Evolutionary conservation across 2,113 vertebrate species (phyloP).

Genomic region (Amia ocellicauda): DNA sequence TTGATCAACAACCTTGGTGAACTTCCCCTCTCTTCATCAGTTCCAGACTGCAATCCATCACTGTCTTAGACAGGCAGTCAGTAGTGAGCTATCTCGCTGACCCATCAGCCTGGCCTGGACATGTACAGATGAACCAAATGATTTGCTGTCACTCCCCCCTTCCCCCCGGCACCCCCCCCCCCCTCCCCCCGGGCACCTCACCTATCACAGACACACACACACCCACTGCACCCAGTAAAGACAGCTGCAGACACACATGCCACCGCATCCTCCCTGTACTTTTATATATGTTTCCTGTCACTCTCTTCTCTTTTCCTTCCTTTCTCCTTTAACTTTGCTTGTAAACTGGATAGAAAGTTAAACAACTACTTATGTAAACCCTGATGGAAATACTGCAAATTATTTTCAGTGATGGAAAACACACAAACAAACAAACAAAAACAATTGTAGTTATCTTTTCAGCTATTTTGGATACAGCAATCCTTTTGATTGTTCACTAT

Average conservation of each 20-base stretch:
- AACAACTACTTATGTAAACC: no score
- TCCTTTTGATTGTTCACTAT: no score
- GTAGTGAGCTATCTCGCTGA: not conserved
- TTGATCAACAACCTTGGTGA: constrained; percentile 1
- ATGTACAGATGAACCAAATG: not conserved
- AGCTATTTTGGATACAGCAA: no score
- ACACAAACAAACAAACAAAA: no score
- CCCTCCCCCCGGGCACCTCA: not conserved
- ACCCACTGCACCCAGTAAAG: not conserved
- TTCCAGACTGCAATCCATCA: constrained; percentile 1
- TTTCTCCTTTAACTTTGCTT: no score
- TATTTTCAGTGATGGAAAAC: no score
- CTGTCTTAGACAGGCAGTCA: not conserved
- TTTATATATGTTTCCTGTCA: no score
- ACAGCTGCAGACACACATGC: not conserved
- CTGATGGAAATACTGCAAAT: no score
- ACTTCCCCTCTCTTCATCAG: not conserved
- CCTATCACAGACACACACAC: not conserved
- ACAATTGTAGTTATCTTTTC: no score
- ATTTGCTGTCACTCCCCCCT: not conserved
- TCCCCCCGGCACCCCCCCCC: not conserved
- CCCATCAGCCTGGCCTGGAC: constrained; percentile 1
- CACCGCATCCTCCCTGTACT: no score
- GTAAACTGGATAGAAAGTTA: no score
- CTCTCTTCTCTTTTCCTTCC: no score